phyloP scores from a whole-genome alignment of 2,888 invertebrate genomes.

The Acleris cristana region DNA sequence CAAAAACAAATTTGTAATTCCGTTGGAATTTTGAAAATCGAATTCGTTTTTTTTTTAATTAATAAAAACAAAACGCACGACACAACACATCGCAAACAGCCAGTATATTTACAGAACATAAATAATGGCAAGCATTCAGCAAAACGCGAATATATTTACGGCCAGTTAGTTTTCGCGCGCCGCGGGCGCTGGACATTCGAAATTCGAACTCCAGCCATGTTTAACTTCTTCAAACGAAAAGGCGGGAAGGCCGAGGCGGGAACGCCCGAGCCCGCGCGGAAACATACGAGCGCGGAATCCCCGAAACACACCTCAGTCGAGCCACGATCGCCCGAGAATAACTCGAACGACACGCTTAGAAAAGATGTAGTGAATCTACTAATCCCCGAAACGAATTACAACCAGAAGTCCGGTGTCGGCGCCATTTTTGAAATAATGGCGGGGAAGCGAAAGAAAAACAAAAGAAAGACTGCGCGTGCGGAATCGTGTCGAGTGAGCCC shows the following conservation, averaged over 20 bases:
- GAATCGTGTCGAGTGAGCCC: slow-evolving; percentile 66
- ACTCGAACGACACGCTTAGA: slow-evolving; percentile 56
- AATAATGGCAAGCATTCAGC: slow-evolving; percentile 32
- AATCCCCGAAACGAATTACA: slow-evolving; percentile 72
- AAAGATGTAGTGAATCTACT: slow-evolving; percentile 80
- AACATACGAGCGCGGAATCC: slow-evolving; percentile 53
- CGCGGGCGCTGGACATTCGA: slow-evolving; percentile 60
- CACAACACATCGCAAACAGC: slow-evolving; percentile 39
- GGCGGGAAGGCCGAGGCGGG: slow-evolving; percentile 70
- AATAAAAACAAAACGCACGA: slow-evolving; percentile 4
- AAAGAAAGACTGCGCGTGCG: slow-evolving; percentile 56
- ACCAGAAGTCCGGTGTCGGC: slow-evolving; percentile 70
- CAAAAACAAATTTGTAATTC: background rate
- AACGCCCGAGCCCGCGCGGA: slow-evolving; percentile 54
- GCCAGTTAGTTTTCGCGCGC: slow-evolving; percentile 55
- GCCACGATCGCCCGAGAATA: slow-evolving; percentile 65
- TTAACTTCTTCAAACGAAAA: slow-evolving; percentile 78
- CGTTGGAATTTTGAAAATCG: background rate
- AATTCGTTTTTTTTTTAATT: background rate
- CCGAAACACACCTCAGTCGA: slow-evolving; percentile 58
- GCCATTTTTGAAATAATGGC: slow-evolving; percentile 78
- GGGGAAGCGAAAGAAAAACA: slow-evolving; percentile 66
- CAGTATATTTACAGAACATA: slow-evolving; percentile 28
- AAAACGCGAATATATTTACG: slow-evolving; percentile 42
- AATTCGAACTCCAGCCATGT: slow-evolving; percentile 65